Base-by-base conservation (phyloP, 2,797 vertebrate species). In the Forpus xanthops region DNA sequence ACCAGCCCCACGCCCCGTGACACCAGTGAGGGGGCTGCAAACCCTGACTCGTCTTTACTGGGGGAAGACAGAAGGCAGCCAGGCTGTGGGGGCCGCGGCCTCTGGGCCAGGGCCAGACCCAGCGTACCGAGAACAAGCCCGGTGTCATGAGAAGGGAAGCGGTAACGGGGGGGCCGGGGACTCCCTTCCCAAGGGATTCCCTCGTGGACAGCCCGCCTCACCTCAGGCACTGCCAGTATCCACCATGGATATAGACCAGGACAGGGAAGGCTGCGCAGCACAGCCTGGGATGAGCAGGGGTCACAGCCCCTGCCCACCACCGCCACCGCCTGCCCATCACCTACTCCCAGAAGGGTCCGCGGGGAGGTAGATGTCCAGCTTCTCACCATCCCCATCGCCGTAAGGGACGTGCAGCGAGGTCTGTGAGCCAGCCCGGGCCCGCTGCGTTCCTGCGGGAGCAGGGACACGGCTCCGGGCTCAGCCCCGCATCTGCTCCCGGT, bases 191-290 rank as follows among this genome's bases (percentile, higher is more conserved):
- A 4, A 21, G 56, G 23, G 72, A 25, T 7, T 56, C 27, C 47
- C 35, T 8, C 31, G 1, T 28, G 5, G 2, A 6, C 31, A 33
- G 52, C 35, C 31, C 62, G 2, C 39, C 94, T 87, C 96, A 99
- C 99, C 99, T 99, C 89, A 99, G 94, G 31, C 97, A 97, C 98
- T 99, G 99, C 99, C 99, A 99, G 96, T 99, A 99, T 12, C 99
- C 99, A 6, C 99, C 99, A 2, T 99, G 99, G n/a, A 99, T 42
- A 93, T 99, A 99, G 94, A 99, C 93, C 23, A 99, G 97, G 44
- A 98, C 95, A 2, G 98, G 98, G 42, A 98, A 97, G 39, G 98
- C 99, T 99, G 97, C 27, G 94, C 94, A 44, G 83, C 28, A 92
- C 24, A 21, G 55, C 1, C 10, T 1, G 7, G 30, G 16, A 21